These are phyloP conservation scores for Campylomormyrus numenius DNA, from an alignment of 2,113 vertebrate species.

Conservation along the genomic window DNA sequence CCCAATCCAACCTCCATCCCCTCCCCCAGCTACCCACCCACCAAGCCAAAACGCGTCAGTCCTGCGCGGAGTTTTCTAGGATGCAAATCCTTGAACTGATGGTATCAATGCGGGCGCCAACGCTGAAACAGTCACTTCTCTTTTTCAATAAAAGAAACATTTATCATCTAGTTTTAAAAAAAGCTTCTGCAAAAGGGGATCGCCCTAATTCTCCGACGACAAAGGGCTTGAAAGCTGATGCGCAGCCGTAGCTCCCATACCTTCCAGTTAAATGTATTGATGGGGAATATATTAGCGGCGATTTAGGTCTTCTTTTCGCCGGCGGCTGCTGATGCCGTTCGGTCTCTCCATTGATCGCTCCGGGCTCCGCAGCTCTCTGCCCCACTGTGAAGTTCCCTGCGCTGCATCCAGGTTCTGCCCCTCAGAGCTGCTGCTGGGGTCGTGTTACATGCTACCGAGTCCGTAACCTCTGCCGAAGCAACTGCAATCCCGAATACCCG, in stretches of 20 bases:
- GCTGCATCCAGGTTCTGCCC: background rate
- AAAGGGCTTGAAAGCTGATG: background rate
- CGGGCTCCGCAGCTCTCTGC: background rate
- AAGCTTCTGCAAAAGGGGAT: background rate
- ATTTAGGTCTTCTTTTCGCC: background rate
- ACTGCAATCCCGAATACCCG: background rate
- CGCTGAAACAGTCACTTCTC: conserved; percentile 26
- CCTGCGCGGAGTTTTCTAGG: conserved; percentile 14
- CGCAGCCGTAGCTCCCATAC: background rate
- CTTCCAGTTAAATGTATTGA: background rate
- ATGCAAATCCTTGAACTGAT: conserved; percentile 22
- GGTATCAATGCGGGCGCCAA: conserved; percentile 41
- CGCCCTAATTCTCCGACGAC: background rate
- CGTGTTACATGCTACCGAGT: conserved; percentile 15
- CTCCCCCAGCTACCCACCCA: background rate
- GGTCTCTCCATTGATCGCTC: background rate
- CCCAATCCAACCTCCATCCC: background rate
- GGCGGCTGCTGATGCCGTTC: background rate
- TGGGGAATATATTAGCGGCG: background rate
- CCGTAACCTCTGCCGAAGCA: conserved; percentile 11
- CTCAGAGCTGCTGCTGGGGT: conserved; percentile 32
- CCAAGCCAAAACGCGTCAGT: background rate
- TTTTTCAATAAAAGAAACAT: background rate
- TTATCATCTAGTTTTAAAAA: background rate
- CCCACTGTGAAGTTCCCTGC: background rate